A percentile compares a stretch with the other conserved stretches of the same genome.
Conservation (phyloP, 2,113 vertebrate species). For the Vombatus ursinus region DNA sequence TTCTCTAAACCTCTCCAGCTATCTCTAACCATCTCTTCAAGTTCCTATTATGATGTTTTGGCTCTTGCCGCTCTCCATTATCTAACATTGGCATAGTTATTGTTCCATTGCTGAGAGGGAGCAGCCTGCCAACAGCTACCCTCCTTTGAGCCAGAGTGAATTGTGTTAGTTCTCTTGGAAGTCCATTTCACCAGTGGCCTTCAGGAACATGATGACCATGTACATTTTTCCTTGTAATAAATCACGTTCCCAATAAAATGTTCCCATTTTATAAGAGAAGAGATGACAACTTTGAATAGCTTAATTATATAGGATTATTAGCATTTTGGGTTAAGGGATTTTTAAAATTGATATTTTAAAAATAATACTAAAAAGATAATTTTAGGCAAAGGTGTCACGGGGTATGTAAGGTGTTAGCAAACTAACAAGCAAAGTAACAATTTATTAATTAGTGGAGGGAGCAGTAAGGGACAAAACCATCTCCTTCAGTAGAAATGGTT, state of each 20-base stretch:
- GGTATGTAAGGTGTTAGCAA: conserved; percentile 7
- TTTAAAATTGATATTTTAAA: not conserved
- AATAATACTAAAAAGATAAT: conserved; percentile 33
- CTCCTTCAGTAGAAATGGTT: conserved; percentile 9
- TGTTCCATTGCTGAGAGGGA: conserved; percentile 23
- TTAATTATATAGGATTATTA: conserved; percentile 33
- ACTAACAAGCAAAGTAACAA: conserved; percentile 21
- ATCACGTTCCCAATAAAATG: conserved; percentile 34
- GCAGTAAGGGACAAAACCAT: conserved; percentile 33
- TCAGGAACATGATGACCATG: not conserved
- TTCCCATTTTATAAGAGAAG: conserved; percentile 19
- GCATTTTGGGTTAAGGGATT: not conserved
- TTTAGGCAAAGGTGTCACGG: conserved; percentile 37
- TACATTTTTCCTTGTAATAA: conserved; percentile 43
- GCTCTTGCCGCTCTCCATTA: conserved; percentile 31
- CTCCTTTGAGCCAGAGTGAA: conserved; percentile 28
- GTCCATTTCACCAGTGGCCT: conserved; percentile 1
- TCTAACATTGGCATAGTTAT: not conserved
- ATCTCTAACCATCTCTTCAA: not conserved
- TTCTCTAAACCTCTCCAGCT: not conserved
- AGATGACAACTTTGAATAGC: conserved; percentile 32
- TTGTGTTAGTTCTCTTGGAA: conserved; percentile 33
- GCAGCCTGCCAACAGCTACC: not conserved
- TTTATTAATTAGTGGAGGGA: conserved; percentile 55
- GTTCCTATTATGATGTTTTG: conserved; percentile 1